A percentile compares a stretch with the other conserved stretches of the same genome.
Evolutionary conservation across 2,888 invertebrate species (phyloP).

Genomic region (Tinea pellionella): DNA sequence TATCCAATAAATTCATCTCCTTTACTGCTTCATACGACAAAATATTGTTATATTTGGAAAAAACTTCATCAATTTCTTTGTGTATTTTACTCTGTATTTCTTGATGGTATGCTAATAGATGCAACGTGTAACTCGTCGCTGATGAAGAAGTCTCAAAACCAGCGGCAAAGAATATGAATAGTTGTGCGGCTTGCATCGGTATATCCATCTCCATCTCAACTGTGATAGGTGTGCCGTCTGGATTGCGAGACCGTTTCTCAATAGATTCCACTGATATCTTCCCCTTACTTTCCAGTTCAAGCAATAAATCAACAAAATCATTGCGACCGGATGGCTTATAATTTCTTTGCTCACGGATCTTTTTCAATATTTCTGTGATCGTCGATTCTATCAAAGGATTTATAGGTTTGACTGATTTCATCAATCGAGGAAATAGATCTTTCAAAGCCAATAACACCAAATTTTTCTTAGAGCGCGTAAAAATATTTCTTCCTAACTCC

Average conservation of each 20-base stretch:
- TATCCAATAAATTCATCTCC: constrained; percentile 19
- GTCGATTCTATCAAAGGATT: constrained; percentile 19
- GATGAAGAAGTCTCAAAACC: constrained; percentile 28
- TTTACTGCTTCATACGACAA: constrained; percentile 20
- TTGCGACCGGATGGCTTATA: constrained; percentile 27
- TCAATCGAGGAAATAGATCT: constrained; percentile 22
- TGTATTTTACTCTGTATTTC: constrained; percentile 26
- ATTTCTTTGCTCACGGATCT: constrained; percentile 18
- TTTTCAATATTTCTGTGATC: constrained; percentile 7
- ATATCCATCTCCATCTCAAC: constrained; percentile 20
- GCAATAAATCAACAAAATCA: constrained; percentile 39
- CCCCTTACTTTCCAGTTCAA: constrained; percentile 26
- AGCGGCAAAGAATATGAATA: constrained; percentile 24
- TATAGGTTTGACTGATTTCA: background rate
- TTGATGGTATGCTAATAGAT: constrained; percentile 29
- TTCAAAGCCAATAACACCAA: constrained; percentile 2
- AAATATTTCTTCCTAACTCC: constrained; percentile 20
- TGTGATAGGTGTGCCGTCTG: constrained; percentile 20
- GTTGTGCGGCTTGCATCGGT: constrained; percentile 19
- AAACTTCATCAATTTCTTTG: constrained; percentile 24
- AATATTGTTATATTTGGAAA: constrained; percentile 18
- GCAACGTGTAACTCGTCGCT: constrained; percentile 29
- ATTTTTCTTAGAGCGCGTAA: background rate
- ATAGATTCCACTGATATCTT: constrained; percentile 22
- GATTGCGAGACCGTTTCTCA: constrained; percentile 18